phyloP scores from a whole-genome alignment of 2,797 vertebrate species.

The Emydoidea blandingii region DNA sequence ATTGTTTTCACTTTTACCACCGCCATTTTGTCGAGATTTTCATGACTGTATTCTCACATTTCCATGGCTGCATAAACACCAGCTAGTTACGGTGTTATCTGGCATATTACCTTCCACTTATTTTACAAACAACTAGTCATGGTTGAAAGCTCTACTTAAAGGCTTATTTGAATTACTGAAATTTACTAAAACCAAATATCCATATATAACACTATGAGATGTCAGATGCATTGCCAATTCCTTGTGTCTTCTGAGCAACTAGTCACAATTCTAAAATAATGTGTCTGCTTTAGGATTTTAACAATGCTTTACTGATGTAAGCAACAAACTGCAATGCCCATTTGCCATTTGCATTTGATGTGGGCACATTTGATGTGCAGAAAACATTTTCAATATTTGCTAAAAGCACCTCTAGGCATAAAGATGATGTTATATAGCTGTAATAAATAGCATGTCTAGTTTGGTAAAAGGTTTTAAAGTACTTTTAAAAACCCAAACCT shows the following conservation, averaged over 20 bases:
- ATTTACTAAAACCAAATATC: conserved; percentile 1
- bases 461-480: conserved; percentile 55
- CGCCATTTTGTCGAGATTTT: not conserved
- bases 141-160: conserved; percentile 11
- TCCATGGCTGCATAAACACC: not conserved
- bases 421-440: not conserved
- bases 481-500: conserved; percentile 36
- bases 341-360: not conserved
- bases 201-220: not conserved
- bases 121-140: not conserved
- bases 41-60: not conserved
- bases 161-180: conserved; percentile 13
- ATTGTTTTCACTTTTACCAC: not conserved
- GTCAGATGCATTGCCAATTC: not conserved
- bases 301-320: not conserved
- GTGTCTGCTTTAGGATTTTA: not conserved
- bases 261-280: conserved; percentile 3
- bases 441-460: not conserved
- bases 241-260: not conserved
- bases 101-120: not conserved
- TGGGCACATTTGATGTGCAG: conserved; percentile 30
- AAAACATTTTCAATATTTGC: conserved; percentile 27
- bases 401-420: conserved; percentile 37
- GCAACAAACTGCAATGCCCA: not conserved
- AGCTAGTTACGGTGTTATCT: not conserved